Conservation (phyloP, 2,113 vertebrate species). For the Neolamprologus brichardi region DNA sequence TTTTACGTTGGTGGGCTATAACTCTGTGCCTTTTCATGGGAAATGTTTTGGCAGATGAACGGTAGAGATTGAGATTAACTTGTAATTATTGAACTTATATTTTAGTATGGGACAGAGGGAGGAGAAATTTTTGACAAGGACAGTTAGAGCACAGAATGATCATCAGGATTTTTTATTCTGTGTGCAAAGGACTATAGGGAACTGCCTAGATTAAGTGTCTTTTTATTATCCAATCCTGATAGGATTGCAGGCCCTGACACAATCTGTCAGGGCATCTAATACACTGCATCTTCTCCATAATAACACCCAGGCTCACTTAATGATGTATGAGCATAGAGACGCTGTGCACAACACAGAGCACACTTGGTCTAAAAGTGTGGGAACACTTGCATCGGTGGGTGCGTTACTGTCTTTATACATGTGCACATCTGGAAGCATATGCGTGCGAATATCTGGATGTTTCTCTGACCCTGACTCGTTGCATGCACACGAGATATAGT, state of each 20-base stretch:
- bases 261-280: conserved; percentile 59
- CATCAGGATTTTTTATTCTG: conserved; percentile 11
- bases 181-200: conserved; percentile 28
- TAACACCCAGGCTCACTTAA: conserved; percentile 36
- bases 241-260: conserved; percentile 48
- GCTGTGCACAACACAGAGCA: background rate
- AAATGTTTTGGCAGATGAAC: conserved; percentile 35
- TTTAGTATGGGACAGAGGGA: conserved; percentile 14
- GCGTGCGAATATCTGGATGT: background rate
- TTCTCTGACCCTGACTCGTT: background rate
- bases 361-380: background rate
- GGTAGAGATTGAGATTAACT: conserved; percentile 43
- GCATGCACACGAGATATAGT: background rate
- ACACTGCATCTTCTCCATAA: conserved; percentile 44
- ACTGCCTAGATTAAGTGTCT: conserved; percentile 56
- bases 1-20: conserved; percentile 12
- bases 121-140: conserved; percentile 46
- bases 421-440: background rate
- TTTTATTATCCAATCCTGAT: conserved; percentile 59
- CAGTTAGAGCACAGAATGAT: background rate
- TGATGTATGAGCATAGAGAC: conserved; percentile 31
- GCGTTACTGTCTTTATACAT: background rate
- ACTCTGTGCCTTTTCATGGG: background rate
- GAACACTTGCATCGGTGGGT: background rate
- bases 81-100: conserved; percentile 56